phyloP scores from a whole-genome alignment of 2,113 vertebrate genomes.

The Alethe castanea region DNA sequence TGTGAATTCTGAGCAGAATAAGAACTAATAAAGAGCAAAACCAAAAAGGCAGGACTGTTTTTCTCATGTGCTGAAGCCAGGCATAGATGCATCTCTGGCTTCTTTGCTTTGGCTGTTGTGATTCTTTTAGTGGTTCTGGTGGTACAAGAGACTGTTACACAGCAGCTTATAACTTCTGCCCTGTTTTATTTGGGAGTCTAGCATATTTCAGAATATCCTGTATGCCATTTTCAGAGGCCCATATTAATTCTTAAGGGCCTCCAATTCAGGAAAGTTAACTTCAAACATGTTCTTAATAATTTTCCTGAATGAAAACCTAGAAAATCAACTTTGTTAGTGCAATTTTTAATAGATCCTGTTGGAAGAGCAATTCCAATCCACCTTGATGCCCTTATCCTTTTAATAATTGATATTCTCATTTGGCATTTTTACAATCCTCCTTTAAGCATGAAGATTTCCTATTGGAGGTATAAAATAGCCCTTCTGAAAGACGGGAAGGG shows the following conservation, averaged over 20 bases:
- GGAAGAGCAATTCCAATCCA: not conserved
- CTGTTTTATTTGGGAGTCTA: not conserved
- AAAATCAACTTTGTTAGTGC: not conserved
- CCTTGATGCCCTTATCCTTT: not conserved
- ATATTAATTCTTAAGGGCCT: not conserved
- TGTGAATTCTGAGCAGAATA: not conserved
- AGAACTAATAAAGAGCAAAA: not conserved
- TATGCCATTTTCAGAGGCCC: not conserved
- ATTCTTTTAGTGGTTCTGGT: not conserved
- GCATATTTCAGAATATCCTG: not conserved
- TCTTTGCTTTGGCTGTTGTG: not conserved
- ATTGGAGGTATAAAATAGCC: not conserved
- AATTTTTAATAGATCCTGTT: not conserved
- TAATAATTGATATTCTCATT: not conserved
- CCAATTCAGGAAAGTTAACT: not conserved
- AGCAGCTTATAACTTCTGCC: not conserved
- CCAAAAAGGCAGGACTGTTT: rapidly evolving
- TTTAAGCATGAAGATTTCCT: not conserved
- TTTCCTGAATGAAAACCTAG: not conserved
- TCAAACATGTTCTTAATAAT: not conserved
- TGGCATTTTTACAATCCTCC: not conserved
- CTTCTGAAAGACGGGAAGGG: not conserved
- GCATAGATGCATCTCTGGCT: not conserved
- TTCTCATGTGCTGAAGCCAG: not conserved
- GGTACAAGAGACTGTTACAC: not conserved